These are phyloP conservation scores for Laothoe populi DNA, from an alignment of 2,888 invertebrate species.

Conservation along the genomic window DNA sequence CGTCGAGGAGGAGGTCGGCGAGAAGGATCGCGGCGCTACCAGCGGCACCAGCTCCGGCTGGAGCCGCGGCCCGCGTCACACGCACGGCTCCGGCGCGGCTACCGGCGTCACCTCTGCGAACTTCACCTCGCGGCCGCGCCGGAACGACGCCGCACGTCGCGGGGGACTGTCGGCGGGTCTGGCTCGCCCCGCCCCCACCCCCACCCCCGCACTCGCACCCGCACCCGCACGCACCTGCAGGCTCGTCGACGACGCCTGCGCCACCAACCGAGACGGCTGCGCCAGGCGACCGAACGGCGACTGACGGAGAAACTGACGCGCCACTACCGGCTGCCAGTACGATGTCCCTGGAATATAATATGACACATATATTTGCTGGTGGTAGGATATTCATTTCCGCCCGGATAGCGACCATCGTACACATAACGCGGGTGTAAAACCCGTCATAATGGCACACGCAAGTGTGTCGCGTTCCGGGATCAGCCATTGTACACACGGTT, in stretches of 20 bases:
- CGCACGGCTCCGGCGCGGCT: conserved; percentile 61
- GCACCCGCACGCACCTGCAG: conserved; percentile 65
- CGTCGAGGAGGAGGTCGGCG: conserved; percentile 48
- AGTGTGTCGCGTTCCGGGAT: too few relatives aligned
- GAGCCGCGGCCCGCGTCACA: conserved; percentile 83
- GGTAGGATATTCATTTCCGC: too few relatives aligned
- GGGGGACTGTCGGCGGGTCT: too few relatives aligned
- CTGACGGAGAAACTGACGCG: conserved; percentile 88
- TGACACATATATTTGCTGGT: too few relatives aligned
- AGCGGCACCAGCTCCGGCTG: conserved; percentile 84
- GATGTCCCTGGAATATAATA: conserved; percentile 50
- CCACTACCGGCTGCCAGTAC: conserved; percentile 89
- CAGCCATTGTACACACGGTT: too few relatives aligned
- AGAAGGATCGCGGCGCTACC: conserved; percentile 52
- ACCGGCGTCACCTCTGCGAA: conserved; percentile 73
- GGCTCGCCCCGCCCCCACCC: conserved; percentile 59
- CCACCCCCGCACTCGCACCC: conserved; percentile 72
- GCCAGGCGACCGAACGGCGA: conserved; percentile 85
- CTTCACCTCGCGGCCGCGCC: conserved; percentile 81
- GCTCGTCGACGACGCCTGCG: conserved; percentile 78
- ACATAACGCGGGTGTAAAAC: too few relatives aligned
- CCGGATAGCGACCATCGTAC: too few relatives aligned
- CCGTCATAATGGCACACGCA: too few relatives aligned
- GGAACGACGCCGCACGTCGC: conserved; percentile 74
- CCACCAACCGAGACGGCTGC: conserved; percentile 61